These are phyloP conservation scores for Batillaria attramentaria DNA, from an alignment of 1,140 invertebrate genomes.

Conservation along the genomic window DNA sequence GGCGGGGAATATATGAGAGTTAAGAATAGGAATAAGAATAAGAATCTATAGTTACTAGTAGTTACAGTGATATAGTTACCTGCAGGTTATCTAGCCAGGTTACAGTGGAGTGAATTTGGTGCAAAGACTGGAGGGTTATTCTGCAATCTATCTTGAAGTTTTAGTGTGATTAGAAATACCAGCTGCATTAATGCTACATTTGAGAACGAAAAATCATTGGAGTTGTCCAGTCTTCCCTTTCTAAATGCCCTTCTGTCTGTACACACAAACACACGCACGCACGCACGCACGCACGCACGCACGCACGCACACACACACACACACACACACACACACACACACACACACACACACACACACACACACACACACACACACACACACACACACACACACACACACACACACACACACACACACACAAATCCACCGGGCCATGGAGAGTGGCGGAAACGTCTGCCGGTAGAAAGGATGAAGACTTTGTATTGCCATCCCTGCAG, in stretches of 20 bases:
- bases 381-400: slow-evolving; percentile 11
- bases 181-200: no score
- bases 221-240: no score
- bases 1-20: no score
- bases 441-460: neutral
- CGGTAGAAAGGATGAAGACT: slow-evolving; percentile 6
- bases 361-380: slow-evolving; percentile 9
- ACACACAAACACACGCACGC: neutral
- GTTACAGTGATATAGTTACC: no score
- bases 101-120: no score
- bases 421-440: neutral
- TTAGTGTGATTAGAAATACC: no score
- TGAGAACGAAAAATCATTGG: no score
- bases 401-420: slow-evolving; percentile 17
- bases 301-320: slow-evolving; percentile 3
- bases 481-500: neutral
- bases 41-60: no score
- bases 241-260: neutral
- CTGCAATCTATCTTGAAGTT: no score
- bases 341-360: neutral
- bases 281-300: neutral
- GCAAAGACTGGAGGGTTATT: no score
- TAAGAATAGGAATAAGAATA: no score
- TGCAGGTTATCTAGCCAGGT: no score
- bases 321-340: slow-evolving; percentile 12